A percentile compares a stretch with the other conserved stretches of the same genome.
phyloP scores from a whole-genome alignment of 2,113 vertebrate genomes.

The Peromyscus polionotus region DNA sequence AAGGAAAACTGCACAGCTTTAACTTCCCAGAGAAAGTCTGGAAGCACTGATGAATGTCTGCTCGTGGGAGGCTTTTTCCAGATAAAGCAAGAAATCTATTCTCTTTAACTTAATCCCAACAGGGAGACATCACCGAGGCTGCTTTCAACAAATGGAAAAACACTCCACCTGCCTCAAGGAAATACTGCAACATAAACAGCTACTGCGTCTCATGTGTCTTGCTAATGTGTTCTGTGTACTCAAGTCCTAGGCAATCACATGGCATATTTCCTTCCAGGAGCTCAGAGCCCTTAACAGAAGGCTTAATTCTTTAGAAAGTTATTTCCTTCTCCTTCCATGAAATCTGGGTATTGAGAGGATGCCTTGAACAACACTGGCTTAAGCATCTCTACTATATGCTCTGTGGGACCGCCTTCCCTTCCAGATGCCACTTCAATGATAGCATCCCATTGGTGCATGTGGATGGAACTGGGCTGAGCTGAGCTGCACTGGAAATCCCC shows the following conservation, averaged over 20 bases:
- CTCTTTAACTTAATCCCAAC: constrained; percentile 67
- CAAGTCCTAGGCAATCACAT: constrained; percentile 39
- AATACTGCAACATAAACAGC: constrained; percentile 39
- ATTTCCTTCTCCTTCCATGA: constrained; percentile 44
- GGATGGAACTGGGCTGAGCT: not conserved
- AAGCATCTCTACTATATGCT: not conserved
- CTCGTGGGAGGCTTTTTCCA: constrained; percentile 45
- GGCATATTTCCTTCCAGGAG: constrained; percentile 39
- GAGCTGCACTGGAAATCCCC: not conserved
- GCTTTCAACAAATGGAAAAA: constrained; percentile 65
- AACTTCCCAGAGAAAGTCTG: constrained; percentile 4
- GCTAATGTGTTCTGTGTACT: constrained; percentile 51
- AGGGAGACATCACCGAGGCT: constrained; percentile 41
- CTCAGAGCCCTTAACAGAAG: constrained; percentile 57
- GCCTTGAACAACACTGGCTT: not conserved
- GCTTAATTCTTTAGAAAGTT: constrained; percentile 47
- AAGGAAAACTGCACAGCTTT: not conserved
- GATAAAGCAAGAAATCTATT: constrained; percentile 59
- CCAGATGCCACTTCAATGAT: not conserved
- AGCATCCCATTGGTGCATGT: fast-evolving
- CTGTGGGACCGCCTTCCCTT: not conserved
- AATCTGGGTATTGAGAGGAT: not conserved
- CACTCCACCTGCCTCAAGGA: constrained; percentile 58
- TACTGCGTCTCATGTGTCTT: constrained; percentile 45
- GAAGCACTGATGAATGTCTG: constrained; percentile 35